Conservation (phyloP, 1,140 invertebrate genomes). For the Helicoverpa zea region DNA sequence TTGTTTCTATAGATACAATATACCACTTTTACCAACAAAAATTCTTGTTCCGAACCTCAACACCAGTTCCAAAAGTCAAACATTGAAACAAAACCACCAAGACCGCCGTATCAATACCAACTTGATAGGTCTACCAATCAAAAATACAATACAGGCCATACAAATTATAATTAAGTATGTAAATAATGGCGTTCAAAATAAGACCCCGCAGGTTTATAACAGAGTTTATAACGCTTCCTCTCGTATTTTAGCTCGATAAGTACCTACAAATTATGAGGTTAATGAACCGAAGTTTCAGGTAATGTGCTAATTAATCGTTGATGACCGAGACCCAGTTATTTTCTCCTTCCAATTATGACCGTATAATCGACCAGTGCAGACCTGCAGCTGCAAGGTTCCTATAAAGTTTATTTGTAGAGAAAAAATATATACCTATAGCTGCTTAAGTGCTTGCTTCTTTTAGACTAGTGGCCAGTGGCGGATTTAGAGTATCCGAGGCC, state of each 20-base stretch:
- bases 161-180: constrained; percentile 4
- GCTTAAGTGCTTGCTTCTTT: no score
- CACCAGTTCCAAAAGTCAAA: not conserved
- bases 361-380: no score
- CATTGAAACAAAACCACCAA: not conserved
- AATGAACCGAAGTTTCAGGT: constrained; percentile 62
- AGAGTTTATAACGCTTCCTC: constrained; percentile 47
- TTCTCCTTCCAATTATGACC: no score
- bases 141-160: not conserved
- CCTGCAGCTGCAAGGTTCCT: no score
- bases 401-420: no score
- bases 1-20: no score
- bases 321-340: constrained; percentile 47
- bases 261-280: constrained; percentile 62
- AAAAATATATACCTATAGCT: no score
- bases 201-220: not conserved
- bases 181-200: constrained; percentile 7
- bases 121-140: not conserved
- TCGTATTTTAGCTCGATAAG: constrained; percentile 28
- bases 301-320: constrained; percentile 63
- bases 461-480: no score
- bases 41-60: not conserved
- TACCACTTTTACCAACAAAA: not conserved
- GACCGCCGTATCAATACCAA: not conserved
- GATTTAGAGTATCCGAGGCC: no score